Conservation (phyloP, 2,888 invertebrate genomes). For the Pristionchus exspectatus region DNA sequence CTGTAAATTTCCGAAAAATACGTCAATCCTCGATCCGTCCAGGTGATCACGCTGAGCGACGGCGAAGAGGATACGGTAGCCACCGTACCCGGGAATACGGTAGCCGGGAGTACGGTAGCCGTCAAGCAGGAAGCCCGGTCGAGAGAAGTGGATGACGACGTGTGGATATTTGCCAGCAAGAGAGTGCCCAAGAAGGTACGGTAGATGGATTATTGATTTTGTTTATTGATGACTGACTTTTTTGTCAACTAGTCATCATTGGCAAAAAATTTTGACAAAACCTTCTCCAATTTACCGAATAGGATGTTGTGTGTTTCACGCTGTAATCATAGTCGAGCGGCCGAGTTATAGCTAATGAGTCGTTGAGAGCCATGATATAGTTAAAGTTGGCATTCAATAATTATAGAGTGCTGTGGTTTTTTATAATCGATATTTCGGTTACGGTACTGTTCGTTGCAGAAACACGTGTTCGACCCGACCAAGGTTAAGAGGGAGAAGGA, state of each 20-base stretch:
- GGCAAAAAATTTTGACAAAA: too few relatives aligned
- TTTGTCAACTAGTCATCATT: too few relatives aligned
- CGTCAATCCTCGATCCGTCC: background rate
- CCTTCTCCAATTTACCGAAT: too few relatives aligned
- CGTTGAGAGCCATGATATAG: too few relatives aligned
- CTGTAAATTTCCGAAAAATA: too few relatives aligned
- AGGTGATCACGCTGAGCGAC: slow-evolving; percentile 37
- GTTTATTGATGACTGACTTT: too few relatives aligned
- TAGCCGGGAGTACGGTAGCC: background rate
- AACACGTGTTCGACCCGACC: slow-evolving; percentile 1
- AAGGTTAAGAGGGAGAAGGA: slow-evolving; percentile 46
- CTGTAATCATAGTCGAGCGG: too few relatives aligned
- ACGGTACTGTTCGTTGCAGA: background rate
- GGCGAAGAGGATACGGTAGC: background rate
- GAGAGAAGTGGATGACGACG: background rate
- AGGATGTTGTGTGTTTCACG: too few relatives aligned
- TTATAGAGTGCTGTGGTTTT: background rate
- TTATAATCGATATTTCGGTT: background rate
- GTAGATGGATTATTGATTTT: background rate
- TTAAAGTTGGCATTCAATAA: too few relatives aligned
- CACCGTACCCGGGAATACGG: background rate
- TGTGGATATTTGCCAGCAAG: slow-evolving; percentile 11
- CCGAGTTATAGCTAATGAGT: too few relatives aligned
- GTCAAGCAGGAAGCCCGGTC: background rate
- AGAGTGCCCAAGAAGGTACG: background rate